Evolutionary conservation across 2,113 vertebrate genomes (phyloP), one percentile per base, ranked within the genome.

Genomic region (Catharus bicknelli): DNA sequence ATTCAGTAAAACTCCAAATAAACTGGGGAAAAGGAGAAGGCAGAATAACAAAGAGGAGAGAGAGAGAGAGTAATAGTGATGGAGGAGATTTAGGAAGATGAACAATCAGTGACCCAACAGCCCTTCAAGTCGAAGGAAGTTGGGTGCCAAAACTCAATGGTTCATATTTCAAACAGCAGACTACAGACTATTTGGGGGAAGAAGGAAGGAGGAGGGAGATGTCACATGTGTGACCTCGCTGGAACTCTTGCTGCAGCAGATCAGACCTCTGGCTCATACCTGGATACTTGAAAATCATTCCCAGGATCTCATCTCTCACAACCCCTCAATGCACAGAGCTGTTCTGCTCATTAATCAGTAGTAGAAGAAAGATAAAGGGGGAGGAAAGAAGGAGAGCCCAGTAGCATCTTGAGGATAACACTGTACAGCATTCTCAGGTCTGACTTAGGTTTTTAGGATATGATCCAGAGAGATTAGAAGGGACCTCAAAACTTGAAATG

Each of bases 401-500:
- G 67, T 57, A 93, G 20, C 29, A 54, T 78, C 42, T 73, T 68
- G 45, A 82, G 54, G 70, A 45, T 57, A 90, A 61, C 51, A 75
- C n/a, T 67, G 34, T 64, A 82, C 47, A 84, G 70, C 45, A 74
- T 82, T 86, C 84, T 95, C 86, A 87, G 81, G 58, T 93, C 53
- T 64, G 66, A 86, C 53, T 76, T 72, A 79, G 53, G 16, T 42
- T 86, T 95, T 75, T 16, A 50, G 48, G 61, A 34, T 95, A 73
- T 94, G 72, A 95, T 95, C 79, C 85, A 93, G 94, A 95, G 92
- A 95, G 81, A 88, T 78, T 88, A 51, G 75, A 95, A 90, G 82
- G 91, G 82, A 90, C 75, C 90, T 90, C 66, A 43, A 93, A 91
- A 89, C 45, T 59, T 93, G 59, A 89, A 84, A 90, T 27, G 29